A percentile compares a stretch with the other conserved stretches of the same genome.
phyloP scores from a whole-genome alignment of 2,797 vertebrate species.

The Perdix hodgsoniae region DNA sequence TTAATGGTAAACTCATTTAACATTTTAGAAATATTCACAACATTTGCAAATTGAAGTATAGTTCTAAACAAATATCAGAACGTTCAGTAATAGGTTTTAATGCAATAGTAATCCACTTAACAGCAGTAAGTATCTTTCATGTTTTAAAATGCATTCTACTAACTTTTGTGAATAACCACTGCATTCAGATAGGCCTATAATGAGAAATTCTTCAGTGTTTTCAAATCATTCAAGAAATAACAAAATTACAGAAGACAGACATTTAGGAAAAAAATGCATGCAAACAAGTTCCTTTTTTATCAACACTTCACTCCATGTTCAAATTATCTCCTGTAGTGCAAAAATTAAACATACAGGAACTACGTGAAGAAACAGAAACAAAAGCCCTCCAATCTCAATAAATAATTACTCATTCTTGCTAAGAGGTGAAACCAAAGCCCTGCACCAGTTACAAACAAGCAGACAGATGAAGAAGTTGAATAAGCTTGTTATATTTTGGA shows the following conservation, averaged over 20 bases:
- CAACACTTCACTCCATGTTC: neutral
- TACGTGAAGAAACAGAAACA: fast-evolving
- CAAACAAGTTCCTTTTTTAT: neutral
- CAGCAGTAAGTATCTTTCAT: neutral
- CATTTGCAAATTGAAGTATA: neutral
- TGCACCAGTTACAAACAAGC: neutral
- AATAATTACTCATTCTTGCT: neutral
- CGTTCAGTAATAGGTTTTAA: neutral
- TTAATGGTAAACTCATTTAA: neutral
- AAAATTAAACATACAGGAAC: neutral
- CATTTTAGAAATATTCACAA: neutral
- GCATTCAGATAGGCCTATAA: neutral
- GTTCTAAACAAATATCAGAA: neutral
- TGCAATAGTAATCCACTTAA: neutral
- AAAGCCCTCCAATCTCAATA: neutral
- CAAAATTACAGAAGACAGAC: neutral
- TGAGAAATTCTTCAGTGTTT: neutral
- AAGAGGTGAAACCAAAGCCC: neutral
- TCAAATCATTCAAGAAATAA: neutral
- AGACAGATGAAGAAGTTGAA: neutral
- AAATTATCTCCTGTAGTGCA: neutral
- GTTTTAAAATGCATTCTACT: neutral
- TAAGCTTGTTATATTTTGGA: neutral
- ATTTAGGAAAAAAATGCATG: neutral
- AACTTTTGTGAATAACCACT: neutral